Conservation (phyloP, 2,888 invertebrate genomes). For the Microctonus brassicae region DNA sequence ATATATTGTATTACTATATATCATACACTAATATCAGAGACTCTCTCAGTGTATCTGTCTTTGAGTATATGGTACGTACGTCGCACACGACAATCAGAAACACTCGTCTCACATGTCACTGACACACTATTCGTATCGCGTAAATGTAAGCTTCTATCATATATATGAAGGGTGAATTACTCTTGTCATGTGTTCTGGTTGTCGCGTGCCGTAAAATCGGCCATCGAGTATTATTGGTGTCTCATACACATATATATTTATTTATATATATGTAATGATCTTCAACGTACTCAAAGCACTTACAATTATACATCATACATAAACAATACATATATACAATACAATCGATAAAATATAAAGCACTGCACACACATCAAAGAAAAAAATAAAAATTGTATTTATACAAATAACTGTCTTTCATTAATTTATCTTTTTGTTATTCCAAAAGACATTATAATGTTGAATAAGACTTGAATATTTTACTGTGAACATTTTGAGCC, state of each 20-base stretch:
- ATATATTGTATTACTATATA: background rate
- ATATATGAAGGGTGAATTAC: conserved; percentile 58
- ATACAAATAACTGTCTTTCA: no score
- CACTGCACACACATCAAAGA: conserved; percentile 37
- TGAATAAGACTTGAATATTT: no score
- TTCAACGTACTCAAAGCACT: background rate
- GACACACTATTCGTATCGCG: conserved; percentile 52
- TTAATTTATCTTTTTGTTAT: no score
- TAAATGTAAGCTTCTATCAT: conserved; percentile 41
- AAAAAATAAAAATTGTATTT: no score
- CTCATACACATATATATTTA: no score
- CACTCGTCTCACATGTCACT: conserved; percentile 68
- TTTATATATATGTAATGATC: conserved; percentile 9
- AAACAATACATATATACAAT: conserved; percentile 36
- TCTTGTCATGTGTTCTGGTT: conserved; percentile 47
- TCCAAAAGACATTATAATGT: no score
- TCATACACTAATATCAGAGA: background rate
- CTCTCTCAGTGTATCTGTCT: conserved; percentile 34
- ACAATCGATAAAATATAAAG: conserved; percentile 31
- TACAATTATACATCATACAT: conserved; percentile 43
- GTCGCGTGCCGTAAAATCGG: conserved; percentile 52
- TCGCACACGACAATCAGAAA: conserved; percentile 63
- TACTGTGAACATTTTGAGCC: no score
- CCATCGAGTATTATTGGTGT: conserved; percentile 19
- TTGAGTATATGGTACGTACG: conserved; percentile 31